Percentiles rank a stretch among this genome's conserved stretches.
Conservation (phyloP, 2,797 vertebrate genomes). For the Acomys russatus region DNA sequence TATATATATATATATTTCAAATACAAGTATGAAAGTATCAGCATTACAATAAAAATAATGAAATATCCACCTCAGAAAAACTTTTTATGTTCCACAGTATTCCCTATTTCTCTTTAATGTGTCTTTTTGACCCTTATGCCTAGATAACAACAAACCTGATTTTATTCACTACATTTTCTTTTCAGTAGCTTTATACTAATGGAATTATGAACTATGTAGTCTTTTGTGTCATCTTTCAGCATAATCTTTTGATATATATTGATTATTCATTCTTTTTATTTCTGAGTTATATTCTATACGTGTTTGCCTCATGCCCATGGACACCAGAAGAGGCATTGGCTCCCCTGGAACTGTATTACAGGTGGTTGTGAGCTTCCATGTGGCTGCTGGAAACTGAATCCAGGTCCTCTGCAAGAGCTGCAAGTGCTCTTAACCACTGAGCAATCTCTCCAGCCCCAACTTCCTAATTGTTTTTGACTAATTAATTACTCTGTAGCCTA, state of each 20-base stretch:
- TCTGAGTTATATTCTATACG: background rate
- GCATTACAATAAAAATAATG: background rate
- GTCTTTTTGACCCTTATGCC: background rate
- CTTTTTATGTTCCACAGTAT: background rate
- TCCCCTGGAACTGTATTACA: background rate
- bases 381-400: background rate
- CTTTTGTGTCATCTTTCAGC: constrained; percentile 6
- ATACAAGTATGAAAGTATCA: background rate
- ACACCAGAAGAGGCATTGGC: background rate
- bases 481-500: constrained; percentile 26
- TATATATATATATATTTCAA: too few relatives aligned
- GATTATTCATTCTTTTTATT: constrained; percentile 20
- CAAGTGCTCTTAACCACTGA: background rate
- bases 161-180: constrained; percentile 18
- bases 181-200: constrained; percentile 10
- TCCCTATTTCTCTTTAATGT: background rate
- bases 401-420: background rate
- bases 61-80: background rate
- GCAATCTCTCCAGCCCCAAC: background rate
- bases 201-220: background rate
- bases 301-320: background rate
- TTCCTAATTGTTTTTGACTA: background rate
- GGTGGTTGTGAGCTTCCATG: background rate
- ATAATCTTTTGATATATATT: background rate
- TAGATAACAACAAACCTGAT: background rate